Evolutionary conservation across 2,888 invertebrate genomes (phyloP).

Genomic region (Thymelicus sylvestris): DNA sequence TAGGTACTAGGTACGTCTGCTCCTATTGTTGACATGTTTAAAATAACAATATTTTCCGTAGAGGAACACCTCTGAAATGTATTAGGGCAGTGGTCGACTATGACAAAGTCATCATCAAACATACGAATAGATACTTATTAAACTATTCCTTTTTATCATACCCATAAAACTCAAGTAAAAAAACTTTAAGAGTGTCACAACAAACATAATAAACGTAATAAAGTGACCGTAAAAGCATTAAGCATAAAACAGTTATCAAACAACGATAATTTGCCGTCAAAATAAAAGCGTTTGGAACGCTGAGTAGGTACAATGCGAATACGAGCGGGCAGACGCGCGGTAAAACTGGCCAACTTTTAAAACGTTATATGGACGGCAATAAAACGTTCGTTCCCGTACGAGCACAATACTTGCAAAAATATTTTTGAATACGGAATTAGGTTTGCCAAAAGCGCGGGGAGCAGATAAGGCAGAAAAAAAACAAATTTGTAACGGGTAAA

Average conservation of each 20-base stretch:
- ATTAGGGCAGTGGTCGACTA: not conserved
- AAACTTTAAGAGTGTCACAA: conserved; percentile 43
- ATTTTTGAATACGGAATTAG: conserved; percentile 85
- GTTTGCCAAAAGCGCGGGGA: conserved; percentile 83
- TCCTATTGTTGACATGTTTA: too few species aligned
- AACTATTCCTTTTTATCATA: conserved; percentile 33
- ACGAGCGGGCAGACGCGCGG: conserved; percentile 63
- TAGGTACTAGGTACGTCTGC: too few species aligned
- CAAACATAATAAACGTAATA: conserved; percentile 44
- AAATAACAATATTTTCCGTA: too few species aligned
- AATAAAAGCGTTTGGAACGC: conserved; percentile 60
- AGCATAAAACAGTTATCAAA: conserved; percentile 70
- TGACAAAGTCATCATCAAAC: conserved; percentile 16
- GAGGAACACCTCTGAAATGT: too few species aligned
- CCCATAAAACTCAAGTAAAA: conserved; percentile 37
- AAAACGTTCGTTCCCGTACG: conserved; percentile 81
- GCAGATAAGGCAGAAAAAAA: conserved; percentile 84
- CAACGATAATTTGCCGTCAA: conserved; percentile 71
- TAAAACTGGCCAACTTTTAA: conserved; percentile 81
- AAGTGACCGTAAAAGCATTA: conserved; percentile 59
- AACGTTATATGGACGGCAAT: conserved; percentile 83
- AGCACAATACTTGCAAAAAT: conserved; percentile 84
- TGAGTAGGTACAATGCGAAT: conserved; percentile 52
- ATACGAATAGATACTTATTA: conserved; percentile 25
- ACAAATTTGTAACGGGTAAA: conserved; percentile 85